A percentile compares a stretch with the other conserved stretches of the same genome.
phyloP scores from a whole-genome alignment of 2,797 vertebrate genomes.

The Sebastes steindachneri region DNA sequence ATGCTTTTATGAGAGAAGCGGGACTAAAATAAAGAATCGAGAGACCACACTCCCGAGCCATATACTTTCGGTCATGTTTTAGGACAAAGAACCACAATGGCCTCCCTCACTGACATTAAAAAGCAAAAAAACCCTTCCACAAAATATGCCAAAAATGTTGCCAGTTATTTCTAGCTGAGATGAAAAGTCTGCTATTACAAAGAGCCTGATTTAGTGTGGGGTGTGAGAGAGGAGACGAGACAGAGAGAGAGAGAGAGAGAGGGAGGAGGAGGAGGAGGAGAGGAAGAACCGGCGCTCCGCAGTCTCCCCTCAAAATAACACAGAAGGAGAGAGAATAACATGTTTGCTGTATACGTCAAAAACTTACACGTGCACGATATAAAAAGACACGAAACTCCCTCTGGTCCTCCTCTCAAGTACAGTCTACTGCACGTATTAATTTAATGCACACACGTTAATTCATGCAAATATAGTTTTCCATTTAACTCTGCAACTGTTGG shows the following conservation, averaged over 20 bases:
- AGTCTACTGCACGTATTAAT: constrained; percentile 9
- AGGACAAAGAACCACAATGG: constrained; percentile 77
- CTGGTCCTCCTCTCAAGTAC: neutral
- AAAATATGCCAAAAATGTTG: constrained; percentile 82
- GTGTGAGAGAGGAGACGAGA: constrained; percentile 76
- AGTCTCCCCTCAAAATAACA: constrained; percentile 86
- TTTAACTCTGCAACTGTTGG: constrained; percentile 51
- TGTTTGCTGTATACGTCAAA: constrained; percentile 78
- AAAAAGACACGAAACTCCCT: constrained; percentile 46
- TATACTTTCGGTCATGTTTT: constrained; percentile 78
- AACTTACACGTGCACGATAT: constrained; percentile 65
- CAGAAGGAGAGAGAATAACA: constrained; percentile 81
- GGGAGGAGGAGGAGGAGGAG: constrained; percentile 39
- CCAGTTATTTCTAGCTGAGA: constrained; percentile 78
- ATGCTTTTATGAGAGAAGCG: constrained; percentile 60
- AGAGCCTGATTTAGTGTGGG: constrained; percentile 82
- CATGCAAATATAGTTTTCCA: constrained; percentile 16
- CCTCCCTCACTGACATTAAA: constrained; percentile 71
- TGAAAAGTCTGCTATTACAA: constrained; percentile 82
- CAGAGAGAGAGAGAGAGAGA: constrained; percentile 31
- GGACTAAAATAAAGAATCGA: constrained; percentile 68
- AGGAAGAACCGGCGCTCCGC: constrained; percentile 77
- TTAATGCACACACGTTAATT: neutral
- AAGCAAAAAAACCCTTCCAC: constrained; percentile 26
- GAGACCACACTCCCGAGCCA: constrained; percentile 62